phyloP scores from a whole-genome alignment of 2,797 vertebrate genomes.

The Ctenochaetus hawaiiensis region DNA sequence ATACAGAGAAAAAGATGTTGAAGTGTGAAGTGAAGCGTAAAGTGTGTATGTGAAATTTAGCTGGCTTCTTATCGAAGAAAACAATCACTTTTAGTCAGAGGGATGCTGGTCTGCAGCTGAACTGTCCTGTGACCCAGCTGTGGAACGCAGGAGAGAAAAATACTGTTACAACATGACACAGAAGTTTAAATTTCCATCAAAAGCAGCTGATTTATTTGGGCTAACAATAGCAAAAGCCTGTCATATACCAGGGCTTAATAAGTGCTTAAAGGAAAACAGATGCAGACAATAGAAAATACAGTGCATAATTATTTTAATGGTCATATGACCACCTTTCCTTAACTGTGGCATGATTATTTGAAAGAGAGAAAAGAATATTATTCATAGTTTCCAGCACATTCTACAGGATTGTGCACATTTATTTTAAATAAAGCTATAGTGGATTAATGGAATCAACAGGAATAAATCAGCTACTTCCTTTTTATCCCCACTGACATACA shows the following conservation, averaged over 20 bases:
- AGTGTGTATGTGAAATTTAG: background rate
- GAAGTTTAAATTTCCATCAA: constrained; percentile 15
- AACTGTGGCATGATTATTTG: background rate
- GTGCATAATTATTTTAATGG: background rate
- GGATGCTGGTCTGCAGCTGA: constrained; percentile 35
- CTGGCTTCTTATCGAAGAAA: background rate
- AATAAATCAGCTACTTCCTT: constrained; percentile 60
- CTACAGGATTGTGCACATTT: constrained; percentile 24
- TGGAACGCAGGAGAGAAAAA: constrained; percentile 11
- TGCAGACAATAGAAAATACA: background rate
- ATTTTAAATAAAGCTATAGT: constrained; percentile 42
- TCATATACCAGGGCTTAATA: background rate
- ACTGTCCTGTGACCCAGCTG: constrained; percentile 42
- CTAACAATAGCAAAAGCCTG: background rate
- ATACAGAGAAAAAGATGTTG: background rate
- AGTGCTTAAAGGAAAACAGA: background rate
- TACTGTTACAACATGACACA: constrained; percentile 10
- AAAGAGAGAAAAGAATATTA: background rate
- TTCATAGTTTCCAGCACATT: background rate
- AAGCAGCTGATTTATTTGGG: constrained; percentile 10
- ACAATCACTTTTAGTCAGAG: constrained; percentile 34
- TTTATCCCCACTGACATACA: constrained; percentile 67
- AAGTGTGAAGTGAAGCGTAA: background rate
- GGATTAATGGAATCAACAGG: constrained; percentile 61
- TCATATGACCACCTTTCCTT: background rate